Evolutionary conservation across 2,113 vertebrate genomes (phyloP).

Genomic region (Aphyosemion australe): DNA sequence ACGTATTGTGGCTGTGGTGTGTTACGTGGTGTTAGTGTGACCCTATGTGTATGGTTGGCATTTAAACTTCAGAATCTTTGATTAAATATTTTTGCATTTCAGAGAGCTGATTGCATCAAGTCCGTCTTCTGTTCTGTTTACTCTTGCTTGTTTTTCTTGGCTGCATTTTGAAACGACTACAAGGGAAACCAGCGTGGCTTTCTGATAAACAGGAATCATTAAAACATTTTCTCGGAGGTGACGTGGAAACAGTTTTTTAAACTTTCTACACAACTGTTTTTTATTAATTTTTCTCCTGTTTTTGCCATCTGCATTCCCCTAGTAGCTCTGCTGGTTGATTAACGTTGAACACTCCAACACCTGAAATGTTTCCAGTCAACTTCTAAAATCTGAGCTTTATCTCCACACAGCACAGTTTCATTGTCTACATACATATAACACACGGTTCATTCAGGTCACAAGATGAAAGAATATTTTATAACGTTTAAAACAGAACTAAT

Average conservation of each 20-base stretch:
- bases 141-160: slow-evolving; percentile 33
- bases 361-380: too few relatives aligned
- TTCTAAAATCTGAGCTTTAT: not conserved
- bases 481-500: not conserved
- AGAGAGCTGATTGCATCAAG: slow-evolving; percentile 13
- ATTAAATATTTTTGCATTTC: slow-evolving; percentile 1
- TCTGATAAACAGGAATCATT: not conserved
- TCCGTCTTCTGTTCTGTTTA: slow-evolving; percentile 25
- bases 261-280: not conserved
- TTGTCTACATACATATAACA: not conserved
- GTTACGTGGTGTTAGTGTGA: not conserved
- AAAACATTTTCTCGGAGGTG: not conserved
- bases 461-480: not conserved
- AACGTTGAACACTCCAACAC: too few relatives aligned
- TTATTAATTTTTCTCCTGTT: not conserved
- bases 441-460: slow-evolving; percentile 1
- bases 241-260: not conserved
- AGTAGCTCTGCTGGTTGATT: not conserved
- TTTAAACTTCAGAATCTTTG: not conserved
- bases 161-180: slow-evolving; percentile 13
- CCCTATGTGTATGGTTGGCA: not conserved
- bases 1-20: too few relatives aligned
- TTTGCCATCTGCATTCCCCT: not conserved
- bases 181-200: slow-evolving; percentile 15
- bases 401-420: not conserved